These are phyloP conservation scores for Meloidogyne floridensis DNA, from an alignment of 1,140 invertebrate genomes.

Conservation along the genomic window DNA sequence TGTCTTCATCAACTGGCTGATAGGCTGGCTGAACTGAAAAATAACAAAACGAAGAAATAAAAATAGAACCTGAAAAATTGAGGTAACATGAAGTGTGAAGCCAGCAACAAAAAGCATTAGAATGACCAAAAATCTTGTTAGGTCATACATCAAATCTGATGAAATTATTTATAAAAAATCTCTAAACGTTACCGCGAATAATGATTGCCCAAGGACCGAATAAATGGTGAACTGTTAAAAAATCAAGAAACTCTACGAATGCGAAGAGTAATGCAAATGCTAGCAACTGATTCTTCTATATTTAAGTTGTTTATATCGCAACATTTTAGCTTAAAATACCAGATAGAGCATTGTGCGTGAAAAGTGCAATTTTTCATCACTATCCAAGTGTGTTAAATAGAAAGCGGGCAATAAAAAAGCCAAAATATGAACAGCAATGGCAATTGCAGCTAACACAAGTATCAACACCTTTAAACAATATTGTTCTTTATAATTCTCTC, in stretches of 20 bases:
- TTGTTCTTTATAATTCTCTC: neutral
- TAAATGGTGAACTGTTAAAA: conserved; percentile 89
- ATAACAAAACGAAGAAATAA: conserved; percentile 43
- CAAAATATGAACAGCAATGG: conserved; percentile 84
- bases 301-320: conserved; percentile 66
- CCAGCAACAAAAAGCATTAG: conserved; percentile 95
- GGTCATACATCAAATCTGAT: conserved; percentile 71
- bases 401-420: conserved; percentile 71
- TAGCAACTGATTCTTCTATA: conserved; percentile 84
- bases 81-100: conserved; percentile 95
- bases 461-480: conserved; percentile 74
- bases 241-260: conserved; percentile 92
- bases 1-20: conserved; percentile 56
- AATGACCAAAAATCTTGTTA: conserved; percentile 92
- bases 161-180: conserved; percentile 41
- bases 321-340: conserved; percentile 68
- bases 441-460: conserved; percentile 85
- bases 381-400: conserved; percentile 70
- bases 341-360: conserved; percentile 64
- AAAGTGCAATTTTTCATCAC: conserved; percentile 64
- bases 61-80: conserved; percentile 85
- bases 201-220: conserved; percentile 92
- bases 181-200: conserved; percentile 68
- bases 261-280: conserved; percentile 88
- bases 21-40: conserved; percentile 56